phyloP scores from a whole-genome alignment of 2,797 vertebrate species.

The Tauraco hartlaubi region DNA sequence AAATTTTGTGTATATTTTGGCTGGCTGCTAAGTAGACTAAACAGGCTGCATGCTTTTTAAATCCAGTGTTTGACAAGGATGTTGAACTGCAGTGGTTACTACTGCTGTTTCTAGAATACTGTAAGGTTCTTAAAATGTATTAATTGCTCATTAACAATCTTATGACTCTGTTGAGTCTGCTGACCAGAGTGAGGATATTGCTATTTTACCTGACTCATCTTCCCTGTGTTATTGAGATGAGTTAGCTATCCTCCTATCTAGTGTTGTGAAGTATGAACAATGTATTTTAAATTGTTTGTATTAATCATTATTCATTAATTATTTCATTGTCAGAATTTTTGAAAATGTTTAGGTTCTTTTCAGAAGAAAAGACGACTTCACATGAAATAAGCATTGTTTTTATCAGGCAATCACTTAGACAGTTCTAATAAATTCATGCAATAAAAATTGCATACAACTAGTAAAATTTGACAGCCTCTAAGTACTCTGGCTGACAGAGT shows the following conservation, averaged over 20 bases:
- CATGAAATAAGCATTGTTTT: neutral
- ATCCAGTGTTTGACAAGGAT: conserved; percentile 27
- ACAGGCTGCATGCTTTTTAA: conserved; percentile 34
- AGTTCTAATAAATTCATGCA: neutral
- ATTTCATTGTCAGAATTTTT: neutral
- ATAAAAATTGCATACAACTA: neutral
- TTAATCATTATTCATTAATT: neutral
- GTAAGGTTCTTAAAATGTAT: neutral
- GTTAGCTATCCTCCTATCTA: neutral
- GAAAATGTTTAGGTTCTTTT: neutral
- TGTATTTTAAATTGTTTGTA: neutral
- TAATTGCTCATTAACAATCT: neutral
- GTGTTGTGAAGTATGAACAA: neutral
- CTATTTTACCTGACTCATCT: neutral
- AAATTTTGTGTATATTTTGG: conserved; percentile 47
- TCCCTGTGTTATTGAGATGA: neutral
- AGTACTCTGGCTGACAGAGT: neutral
- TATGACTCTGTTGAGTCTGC: neutral
- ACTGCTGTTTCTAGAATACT: neutral
- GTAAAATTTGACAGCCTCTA: neutral
- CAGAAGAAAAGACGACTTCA: neutral
- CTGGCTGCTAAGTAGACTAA: conserved; percentile 56
- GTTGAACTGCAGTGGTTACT: conserved; percentile 12
- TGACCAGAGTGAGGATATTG: neutral
- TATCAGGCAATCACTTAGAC: neutral